Percentiles rank a stretch among this genome's conserved stretches.
Evolutionary conservation across 2,888 invertebrate species (phyloP).

Genomic region (Amorpha juglandis): DNA sequence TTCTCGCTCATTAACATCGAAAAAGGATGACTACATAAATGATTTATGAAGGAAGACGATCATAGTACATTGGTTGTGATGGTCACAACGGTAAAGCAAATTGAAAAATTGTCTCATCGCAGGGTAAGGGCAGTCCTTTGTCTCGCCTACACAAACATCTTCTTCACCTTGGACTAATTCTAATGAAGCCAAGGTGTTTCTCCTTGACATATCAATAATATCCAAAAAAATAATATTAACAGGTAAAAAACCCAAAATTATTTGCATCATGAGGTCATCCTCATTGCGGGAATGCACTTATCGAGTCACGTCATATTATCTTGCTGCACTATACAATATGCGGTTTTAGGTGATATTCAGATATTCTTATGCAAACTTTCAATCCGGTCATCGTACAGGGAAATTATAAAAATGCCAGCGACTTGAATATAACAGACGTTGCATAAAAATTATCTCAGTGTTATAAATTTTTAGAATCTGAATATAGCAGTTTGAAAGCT

Average conservation of each 20-base stretch:
- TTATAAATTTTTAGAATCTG: neutral
- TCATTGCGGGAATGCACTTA: neutral
- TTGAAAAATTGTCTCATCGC: conserved; percentile 5
- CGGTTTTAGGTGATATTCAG: conserved; percentile 1
- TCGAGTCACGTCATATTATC: conserved; percentile 1
- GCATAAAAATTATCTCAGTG: neutral
- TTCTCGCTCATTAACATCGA: too few relatives aligned
- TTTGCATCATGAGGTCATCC: neutral
- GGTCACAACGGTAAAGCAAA: neutral
- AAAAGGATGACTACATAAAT: neutral
- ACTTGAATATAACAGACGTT: conserved; percentile 2
- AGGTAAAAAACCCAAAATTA: neutral
- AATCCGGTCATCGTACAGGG: conserved; percentile 17
- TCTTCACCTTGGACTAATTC: conserved; percentile 7
- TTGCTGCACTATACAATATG: neutral
- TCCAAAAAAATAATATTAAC: conserved; percentile 7
- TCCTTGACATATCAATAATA: conserved; percentile 16
- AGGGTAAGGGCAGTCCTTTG: conserved; percentile 13
- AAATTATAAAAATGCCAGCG: conserved; percentile 17
- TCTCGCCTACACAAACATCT: conserved; percentile 7
- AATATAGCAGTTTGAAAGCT: neutral
- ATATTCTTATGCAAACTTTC: conserved; percentile 16
- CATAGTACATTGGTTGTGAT: neutral
- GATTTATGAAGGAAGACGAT: neutral
- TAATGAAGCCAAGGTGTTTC: too few relatives aligned